These are phyloP conservation scores for Danio kyathit DNA, from an alignment of 2,797 vertebrate species.

Conservation along the genomic window DNA sequence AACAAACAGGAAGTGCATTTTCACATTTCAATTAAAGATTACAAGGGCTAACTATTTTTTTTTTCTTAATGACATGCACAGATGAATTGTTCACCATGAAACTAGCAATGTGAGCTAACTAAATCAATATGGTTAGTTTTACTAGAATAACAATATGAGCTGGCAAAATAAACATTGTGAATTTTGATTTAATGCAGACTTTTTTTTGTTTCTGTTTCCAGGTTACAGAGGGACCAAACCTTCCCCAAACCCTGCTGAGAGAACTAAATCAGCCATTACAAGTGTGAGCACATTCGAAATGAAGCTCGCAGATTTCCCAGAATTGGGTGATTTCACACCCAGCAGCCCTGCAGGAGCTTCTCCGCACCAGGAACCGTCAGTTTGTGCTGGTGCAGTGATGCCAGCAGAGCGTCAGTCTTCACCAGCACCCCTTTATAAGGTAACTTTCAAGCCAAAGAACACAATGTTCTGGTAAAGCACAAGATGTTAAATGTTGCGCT, in stretches of 20 bases:
- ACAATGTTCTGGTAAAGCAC: background rate
- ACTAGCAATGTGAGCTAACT: too few relatives aligned
- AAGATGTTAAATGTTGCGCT: background rate
- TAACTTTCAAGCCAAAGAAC: slow-evolving; percentile 20
- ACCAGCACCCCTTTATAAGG: slow-evolving; percentile 37
- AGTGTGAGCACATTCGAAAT: slow-evolving; percentile 78
- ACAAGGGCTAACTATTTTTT: too few relatives aligned
- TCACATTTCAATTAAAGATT: too few relatives aligned
- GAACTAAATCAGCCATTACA: slow-evolving; percentile 58
- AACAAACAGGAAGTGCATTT: too few relatives aligned
- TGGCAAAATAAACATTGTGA: too few relatives aligned
- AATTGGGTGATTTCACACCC: slow-evolving; percentile 70
- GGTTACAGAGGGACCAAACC: slow-evolving; percentile 65
- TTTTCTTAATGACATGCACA: too few relatives aligned
- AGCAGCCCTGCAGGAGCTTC: slow-evolving; percentile 30
- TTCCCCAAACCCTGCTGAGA: slow-evolving; percentile 59
- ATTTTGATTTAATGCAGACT: too few relatives aligned
- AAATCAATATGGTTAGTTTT: too few relatives aligned
- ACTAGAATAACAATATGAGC: too few relatives aligned
- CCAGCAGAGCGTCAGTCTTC: slow-evolving; percentile 27
- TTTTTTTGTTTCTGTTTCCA: slow-evolving; percentile 43
- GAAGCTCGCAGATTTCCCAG: slow-evolving; percentile 84
- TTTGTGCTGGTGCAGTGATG: slow-evolving; percentile 62
- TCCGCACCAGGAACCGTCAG: slow-evolving; percentile 59
- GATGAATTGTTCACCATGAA: too few relatives aligned